Evolutionary conservation across 2,113 vertebrate genomes (phyloP).

Genomic region (Dunckerocampus dactyliophorus): DNA sequence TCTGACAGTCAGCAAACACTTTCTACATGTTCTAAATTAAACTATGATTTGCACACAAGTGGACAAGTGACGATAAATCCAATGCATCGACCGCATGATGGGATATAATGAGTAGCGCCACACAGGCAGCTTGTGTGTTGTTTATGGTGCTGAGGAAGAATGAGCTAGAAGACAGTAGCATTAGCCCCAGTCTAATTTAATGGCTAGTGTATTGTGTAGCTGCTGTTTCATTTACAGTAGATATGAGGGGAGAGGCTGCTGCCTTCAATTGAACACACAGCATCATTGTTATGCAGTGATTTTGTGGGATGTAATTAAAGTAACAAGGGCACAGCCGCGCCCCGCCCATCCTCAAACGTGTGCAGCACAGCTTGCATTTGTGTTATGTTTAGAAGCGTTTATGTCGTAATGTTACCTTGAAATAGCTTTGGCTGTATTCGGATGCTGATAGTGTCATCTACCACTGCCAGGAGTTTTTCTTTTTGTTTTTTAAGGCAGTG

Average conservation of each 20-base stretch:
- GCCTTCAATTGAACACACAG: conserved; percentile 52
- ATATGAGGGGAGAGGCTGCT: conserved; percentile 39
- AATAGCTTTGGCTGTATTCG: neutral
- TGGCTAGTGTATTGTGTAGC: conserved; percentile 38
- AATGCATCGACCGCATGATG: neutral
- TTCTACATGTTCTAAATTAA: too few species aligned
- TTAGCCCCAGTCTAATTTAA: conserved; percentile 36
- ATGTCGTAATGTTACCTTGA: neutral
- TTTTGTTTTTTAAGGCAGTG: too few species aligned
- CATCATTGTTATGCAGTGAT: conserved; percentile 69
- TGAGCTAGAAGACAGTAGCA: conserved; percentile 30
- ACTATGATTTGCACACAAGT: too few species aligned
- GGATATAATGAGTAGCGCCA: neutral
- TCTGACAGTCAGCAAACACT: too few species aligned
- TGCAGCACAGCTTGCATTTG: neutral
- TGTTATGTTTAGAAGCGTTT: neutral
- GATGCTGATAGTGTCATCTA: too few species aligned
- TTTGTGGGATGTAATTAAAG: conserved; percentile 71
- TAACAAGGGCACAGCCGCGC: conserved; percentile 54
- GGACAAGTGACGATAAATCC: neutral
- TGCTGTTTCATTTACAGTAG: conserved; percentile 39
- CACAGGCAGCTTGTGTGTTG: conserved; percentile 16
- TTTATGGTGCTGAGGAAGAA: conserved; percentile 19
- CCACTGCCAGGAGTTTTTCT: too few species aligned
- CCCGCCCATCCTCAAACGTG: neutral